Conservation (phyloP, 2,797 vertebrate species). For the Malacoctenus gilli region DNA sequence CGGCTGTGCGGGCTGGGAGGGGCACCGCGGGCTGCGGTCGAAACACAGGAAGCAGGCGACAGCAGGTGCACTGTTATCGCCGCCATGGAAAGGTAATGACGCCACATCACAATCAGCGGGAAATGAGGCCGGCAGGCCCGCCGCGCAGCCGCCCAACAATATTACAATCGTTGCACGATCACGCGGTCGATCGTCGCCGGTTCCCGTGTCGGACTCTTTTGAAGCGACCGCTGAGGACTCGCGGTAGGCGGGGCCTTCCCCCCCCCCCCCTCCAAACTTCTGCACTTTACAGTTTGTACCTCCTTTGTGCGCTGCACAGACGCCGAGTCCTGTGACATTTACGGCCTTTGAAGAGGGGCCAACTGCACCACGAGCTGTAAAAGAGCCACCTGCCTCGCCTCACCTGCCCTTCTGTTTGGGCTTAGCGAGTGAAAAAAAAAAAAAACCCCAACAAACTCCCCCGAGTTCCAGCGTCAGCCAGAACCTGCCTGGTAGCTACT, state of each 20-base stretch:
- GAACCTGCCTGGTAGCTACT: conserved; percentile 62
- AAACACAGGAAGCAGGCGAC: conserved; percentile 72
- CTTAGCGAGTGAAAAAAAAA: conserved; percentile 72
- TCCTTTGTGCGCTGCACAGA: conserved; percentile 63
- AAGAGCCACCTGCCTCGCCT: conserved; percentile 78
- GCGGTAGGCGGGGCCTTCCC: conserved; percentile 44
- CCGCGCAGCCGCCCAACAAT: conserved; percentile 36
- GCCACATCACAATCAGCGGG: conserved; percentile 73
- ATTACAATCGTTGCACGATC: conserved; percentile 36
- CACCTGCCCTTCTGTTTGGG: conserved; percentile 75
- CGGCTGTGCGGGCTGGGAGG: conserved; percentile 46
- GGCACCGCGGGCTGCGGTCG: conserved; percentile 57
- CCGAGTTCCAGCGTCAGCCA: conserved; percentile 47
- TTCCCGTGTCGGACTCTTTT: conserved; percentile 11
- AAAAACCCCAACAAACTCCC: no score
- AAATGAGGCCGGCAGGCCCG: no score
- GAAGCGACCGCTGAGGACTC: conserved; percentile 11
- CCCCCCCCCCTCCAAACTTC: conserved; percentile 42
- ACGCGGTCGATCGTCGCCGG: conserved; percentile 10
- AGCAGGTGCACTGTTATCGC: conserved; percentile 81
- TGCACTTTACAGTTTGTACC: conserved; percentile 41
- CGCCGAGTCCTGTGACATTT: conserved; percentile 72
- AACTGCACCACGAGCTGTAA: conserved; percentile 72
- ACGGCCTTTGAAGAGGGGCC: conserved; percentile 76
- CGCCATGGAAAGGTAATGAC: conserved; percentile 74